Evolutionary conservation across 2,113 vertebrate species (phyloP), one percentile per base, ranked within the genome.

Genomic region (Passer domesticus): DNA sequence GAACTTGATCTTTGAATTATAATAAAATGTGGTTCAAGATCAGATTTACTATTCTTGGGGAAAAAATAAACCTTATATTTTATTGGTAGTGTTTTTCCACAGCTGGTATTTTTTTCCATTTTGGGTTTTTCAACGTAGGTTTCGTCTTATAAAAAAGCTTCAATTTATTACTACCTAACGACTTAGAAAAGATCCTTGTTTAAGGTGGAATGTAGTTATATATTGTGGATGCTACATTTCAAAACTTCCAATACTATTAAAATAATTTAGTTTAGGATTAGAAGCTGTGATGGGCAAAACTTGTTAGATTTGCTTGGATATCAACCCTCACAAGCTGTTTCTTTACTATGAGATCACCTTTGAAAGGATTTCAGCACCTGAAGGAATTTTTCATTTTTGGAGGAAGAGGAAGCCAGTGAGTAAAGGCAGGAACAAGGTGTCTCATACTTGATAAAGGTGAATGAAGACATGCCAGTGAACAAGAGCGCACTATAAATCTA

Each of bases 81-180:
- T 72, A 23, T 17, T 75, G 62, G 13, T 53, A 28, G 39, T 68
- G 24, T n/a, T 74, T 60, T 60, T 67, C 28, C 28, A 52, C 24
- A 52, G 19, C 33, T 44, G 15, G 8, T 63, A 31, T 35, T 62
- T 91, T 30, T 81, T 82, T 35, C n/a, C 47, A 55, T 41, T 35
- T 11, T 14, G 60, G 4, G 8, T 73, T 81, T 21, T 92, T 78
- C 44, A 59, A 19, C 0, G 0, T 37, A 66, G 49, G 25, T 63
- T 92, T 87, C 43, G 14, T 22, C 44, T 73, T 27, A 66, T 3
- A 68, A 68, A 78, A 91, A 66, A 17, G 1, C 28, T 84, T 66
- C 20, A n/a, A 37, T 66, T 68, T 68, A 41, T 86, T 79, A 37
- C n/a, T 73, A 66, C 31, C 50, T 68, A 81, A 63, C 70, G 35